Evolutionary conservation across 2,113 vertebrate genomes (phyloP).

Genomic region (Odocoileus hemionus): DNA sequence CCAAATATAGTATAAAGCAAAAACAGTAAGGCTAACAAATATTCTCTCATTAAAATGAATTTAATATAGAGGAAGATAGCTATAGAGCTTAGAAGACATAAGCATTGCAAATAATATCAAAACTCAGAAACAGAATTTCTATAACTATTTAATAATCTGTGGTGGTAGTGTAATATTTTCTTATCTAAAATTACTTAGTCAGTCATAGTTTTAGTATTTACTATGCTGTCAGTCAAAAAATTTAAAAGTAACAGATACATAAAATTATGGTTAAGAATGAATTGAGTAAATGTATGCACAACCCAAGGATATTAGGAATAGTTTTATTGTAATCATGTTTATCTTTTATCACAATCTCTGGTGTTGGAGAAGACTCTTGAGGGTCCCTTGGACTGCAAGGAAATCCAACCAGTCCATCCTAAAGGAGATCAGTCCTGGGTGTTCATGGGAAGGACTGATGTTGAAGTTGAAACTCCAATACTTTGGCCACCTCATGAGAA

Average conservation of each 20-base stretch:
- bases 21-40: neutral
- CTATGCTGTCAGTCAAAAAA: neutral
- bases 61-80: neutral
- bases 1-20: neutral
- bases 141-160: neutral
- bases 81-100: neutral
- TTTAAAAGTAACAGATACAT: no score
- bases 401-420: neutral
- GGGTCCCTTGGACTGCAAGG: neutral
- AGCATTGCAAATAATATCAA: neutral
- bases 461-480: neutral
- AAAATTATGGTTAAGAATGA: neutral
- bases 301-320: neutral
- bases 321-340: neutral
- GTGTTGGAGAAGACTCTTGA: neutral
- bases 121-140: neutral
- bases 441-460: neutral
- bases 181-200: neutral
- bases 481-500: accelerated
- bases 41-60: neutral
- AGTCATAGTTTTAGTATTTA: neutral
- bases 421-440: neutral
- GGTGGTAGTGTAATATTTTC: neutral
- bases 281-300: neutral
- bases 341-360: neutral